These are phyloP conservation scores for Pseudorasbora parva DNA, from an alignment of 2,113 vertebrate genomes.

Conservation along the genomic window DNA sequence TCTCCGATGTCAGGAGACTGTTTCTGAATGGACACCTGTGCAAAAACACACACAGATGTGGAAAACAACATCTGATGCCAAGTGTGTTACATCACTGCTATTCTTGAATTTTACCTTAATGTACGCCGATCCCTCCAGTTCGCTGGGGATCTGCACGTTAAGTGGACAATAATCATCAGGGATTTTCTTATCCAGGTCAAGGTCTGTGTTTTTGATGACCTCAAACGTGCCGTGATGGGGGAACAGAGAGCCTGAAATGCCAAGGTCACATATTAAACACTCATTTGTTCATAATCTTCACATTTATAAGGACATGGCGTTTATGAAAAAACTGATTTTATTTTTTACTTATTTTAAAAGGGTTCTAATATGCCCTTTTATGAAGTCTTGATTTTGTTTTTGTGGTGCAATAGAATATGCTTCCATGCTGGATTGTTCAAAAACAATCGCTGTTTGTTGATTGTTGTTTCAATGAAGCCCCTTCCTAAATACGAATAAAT, in stretches of 20 bases:
- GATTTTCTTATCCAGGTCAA: conserved; percentile 96
- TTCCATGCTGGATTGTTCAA: no score
- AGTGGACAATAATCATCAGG: conserved; percentile 97
- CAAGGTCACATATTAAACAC: not conserved
- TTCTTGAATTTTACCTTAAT: conserved; percentile 83
- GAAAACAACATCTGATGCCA: not conserved
- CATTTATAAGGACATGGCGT: no score
- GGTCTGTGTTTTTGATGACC: conserved; percentile 98
- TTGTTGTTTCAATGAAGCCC: no score
- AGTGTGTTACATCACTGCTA: not conserved
- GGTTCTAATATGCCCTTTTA: no score
- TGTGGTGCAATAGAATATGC: no score
- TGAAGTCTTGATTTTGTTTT: no score
- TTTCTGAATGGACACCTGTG: conserved; percentile 96
- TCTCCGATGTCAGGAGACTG: conserved; percentile 96
- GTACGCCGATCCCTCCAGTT: conserved; percentile 95
- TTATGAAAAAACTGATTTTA: no score
- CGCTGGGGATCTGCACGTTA: conserved; percentile 95
- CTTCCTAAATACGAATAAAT: no score
- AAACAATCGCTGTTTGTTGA: no score
- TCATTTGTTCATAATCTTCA: no score
- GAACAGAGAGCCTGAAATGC: conserved; percentile 88
- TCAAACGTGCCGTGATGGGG: conserved; percentile 97
- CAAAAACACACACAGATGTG: conserved; percentile 24
- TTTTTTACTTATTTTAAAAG: no score